Percentiles rank a stretch among this genome's conserved stretches.
Evolutionary conservation across 2,888 invertebrate species (phyloP).

Genomic region (Nebria brevicollis): DNA sequence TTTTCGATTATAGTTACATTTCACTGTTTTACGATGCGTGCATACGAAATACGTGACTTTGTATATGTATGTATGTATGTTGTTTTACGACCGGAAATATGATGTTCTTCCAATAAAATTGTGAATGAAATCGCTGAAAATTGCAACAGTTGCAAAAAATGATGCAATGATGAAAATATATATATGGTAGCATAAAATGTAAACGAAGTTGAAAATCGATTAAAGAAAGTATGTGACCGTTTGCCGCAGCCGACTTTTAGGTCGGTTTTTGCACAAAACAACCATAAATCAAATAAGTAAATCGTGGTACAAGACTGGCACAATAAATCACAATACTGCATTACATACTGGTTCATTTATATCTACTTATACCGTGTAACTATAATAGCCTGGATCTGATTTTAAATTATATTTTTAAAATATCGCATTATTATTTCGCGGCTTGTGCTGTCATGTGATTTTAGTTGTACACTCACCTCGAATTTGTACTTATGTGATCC

Average conservation of each 20-base stretch:
- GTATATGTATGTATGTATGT: too few relatives aligned
- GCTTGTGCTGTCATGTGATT: not conserved
- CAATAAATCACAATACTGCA: not conserved
- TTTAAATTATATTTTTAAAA: not conserved
- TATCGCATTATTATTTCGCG: too few relatives aligned
- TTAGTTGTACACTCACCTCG: slow-evolving; percentile 73
- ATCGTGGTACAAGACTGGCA: not conserved
- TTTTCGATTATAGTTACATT: too few relatives aligned
- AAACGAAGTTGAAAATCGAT: not conserved
- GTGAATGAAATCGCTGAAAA: not conserved
- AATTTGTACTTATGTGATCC: slow-evolving; percentile 99
- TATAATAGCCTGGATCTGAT: not conserved
- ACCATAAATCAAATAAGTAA: not conserved
- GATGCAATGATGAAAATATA: not conserved
- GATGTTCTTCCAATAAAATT: not conserved
- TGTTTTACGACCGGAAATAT: not conserved
- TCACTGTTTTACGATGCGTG: too few relatives aligned
- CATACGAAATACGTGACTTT: too few relatives aligned
- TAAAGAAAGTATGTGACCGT: not conserved
- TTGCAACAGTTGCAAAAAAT: not conserved
- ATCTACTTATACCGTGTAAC: not conserved
- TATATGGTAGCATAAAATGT: not conserved
- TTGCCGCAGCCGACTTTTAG: not conserved
- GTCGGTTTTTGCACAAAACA: not conserved
- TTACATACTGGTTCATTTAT: not conserved